These are phyloP conservation scores for Octomys mimax DNA, from an alignment of 2,797 vertebrate genomes.

Conservation along the genomic window DNA sequence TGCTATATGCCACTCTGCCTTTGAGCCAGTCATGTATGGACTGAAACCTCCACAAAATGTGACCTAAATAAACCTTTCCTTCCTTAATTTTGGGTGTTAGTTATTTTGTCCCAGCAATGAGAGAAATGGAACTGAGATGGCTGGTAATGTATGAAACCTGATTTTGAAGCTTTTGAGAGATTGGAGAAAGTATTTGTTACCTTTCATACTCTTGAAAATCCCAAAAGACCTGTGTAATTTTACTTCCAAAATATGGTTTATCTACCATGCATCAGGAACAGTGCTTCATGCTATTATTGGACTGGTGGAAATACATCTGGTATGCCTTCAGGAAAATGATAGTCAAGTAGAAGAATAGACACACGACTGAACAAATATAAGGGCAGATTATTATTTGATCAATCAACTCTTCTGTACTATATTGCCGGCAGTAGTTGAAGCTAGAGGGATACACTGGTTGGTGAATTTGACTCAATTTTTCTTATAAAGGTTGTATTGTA, in stretches of 20 bases:
- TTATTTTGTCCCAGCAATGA: no score
- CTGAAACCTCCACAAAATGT: no score
- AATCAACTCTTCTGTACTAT: not conserved
- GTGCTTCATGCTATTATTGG: not conserved
- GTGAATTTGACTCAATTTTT: not conserved
- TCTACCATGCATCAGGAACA: not conserved
- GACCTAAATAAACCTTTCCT: no score
- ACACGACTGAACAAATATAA: not conserved
- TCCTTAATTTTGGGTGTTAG: no score
- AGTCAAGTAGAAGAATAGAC: not conserved
- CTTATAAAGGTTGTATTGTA: not conserved
- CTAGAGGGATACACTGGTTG: not conserved
- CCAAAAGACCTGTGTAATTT: not conserved
- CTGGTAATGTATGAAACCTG: not conserved
- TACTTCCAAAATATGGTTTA: not conserved
- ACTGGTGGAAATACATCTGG: not conserved
- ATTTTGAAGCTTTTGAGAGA: not conserved
- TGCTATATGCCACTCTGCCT: no score
- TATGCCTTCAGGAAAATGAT: not conserved
- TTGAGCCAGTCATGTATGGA: no score
- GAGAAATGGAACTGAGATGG: no score
- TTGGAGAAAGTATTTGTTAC: not conserved
- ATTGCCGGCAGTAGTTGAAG: not conserved
- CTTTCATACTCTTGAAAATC: conserved; percentile 36
- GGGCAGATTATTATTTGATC: not conserved